phyloP scores from a whole-genome alignment of 2,888 invertebrate genomes.

The Cyclophora punctaria region DNA sequence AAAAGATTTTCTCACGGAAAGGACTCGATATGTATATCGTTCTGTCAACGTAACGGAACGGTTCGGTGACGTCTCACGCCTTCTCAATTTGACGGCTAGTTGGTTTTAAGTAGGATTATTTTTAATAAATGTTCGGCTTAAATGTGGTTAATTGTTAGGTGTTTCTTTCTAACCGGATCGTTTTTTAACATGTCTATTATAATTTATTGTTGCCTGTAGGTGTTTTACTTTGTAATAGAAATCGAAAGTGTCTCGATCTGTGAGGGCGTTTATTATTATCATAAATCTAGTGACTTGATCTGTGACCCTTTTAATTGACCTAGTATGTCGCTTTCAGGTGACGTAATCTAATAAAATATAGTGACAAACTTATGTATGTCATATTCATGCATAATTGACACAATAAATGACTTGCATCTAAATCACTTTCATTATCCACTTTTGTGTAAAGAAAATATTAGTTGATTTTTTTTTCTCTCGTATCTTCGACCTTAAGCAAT shows the following conservation, averaged over 20 bases:
- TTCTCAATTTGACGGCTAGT: conserved; percentile 53
- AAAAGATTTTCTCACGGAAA: conserved; percentile 65
- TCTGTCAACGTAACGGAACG: conserved; percentile 46
- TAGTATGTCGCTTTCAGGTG: too few species aligned
- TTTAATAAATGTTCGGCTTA: conserved; percentile 53
- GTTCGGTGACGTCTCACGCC: conserved; percentile 52
- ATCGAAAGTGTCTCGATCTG: neutral
- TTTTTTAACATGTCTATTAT: neutral
- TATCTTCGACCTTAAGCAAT: too few species aligned
- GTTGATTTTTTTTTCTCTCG: too few species aligned
- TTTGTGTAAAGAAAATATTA: too few species aligned
- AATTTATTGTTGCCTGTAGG: too few species aligned
- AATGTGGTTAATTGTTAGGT: conserved; percentile 48
- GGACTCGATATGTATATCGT: conserved; percentile 49
- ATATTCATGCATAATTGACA: too few species aligned
- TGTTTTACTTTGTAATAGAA: neutral
- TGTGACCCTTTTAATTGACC: too few species aligned
- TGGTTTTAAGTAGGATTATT: conserved; percentile 57
- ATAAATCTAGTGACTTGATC: too few species aligned
- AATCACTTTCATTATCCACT: too few species aligned
- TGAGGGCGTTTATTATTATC: neutral
- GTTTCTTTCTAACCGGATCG: conserved; percentile 24
- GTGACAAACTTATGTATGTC: too few species aligned
- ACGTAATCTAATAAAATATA: too few species aligned
- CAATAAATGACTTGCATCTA: too few species aligned